phyloP scores from a whole-genome alignment of 2,888 invertebrate genomes.

The Caenorhabditis zanzibari region DNA sequence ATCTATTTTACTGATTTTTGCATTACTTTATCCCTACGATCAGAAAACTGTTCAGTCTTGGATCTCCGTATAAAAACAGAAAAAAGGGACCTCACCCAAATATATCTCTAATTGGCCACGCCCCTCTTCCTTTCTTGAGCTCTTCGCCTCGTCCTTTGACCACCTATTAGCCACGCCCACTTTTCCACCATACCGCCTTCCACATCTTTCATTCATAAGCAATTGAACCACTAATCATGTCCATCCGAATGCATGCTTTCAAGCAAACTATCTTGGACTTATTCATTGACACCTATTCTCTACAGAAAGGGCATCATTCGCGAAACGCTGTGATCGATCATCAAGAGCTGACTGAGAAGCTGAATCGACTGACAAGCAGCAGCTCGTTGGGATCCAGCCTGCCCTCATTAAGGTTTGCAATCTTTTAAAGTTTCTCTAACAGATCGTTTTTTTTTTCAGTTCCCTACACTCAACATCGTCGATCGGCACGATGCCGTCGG shows the following conservation, averaged over 20 bases:
- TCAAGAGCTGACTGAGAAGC: slow-evolving; percentile 69
- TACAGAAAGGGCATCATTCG: slow-evolving; percentile 64
- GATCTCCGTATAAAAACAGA: too few relatives aligned
- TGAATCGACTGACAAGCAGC: slow-evolving; percentile 71
- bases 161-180: slow-evolving; percentile 28
- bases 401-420: slow-evolving; percentile 68
- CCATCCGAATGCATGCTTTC: slow-evolving; percentile 40
- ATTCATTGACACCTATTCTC: slow-evolving; percentile 47
- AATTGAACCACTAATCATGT: slow-evolving; percentile 25
- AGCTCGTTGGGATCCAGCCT: slow-evolving; percentile 71
- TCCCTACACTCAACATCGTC: slow-evolving; percentile 73
- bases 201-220: slow-evolving; percentile 12
- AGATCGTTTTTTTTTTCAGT: slow-evolving; percentile 35
- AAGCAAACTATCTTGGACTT: slow-evolving; percentile 32
- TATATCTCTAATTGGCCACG: slow-evolving; percentile 16
- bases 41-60: too few relatives aligned
- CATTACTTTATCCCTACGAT: not conserved
- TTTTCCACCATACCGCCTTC: too few relatives aligned
- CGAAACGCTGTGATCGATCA: slow-evolving; percentile 65
- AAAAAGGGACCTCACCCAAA: not conserved
- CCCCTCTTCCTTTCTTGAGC: slow-evolving; percentile 21
- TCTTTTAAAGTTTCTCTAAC: not conserved
- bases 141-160: not conserved
- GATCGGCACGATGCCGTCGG: slow-evolving; percentile 73
- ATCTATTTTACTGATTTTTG: slow-evolving; percentile 8